These are phyloP conservation scores for Chloroclystis v-ata DNA, from an alignment of 2,888 invertebrate species.

Conservation along the genomic window DNA sequence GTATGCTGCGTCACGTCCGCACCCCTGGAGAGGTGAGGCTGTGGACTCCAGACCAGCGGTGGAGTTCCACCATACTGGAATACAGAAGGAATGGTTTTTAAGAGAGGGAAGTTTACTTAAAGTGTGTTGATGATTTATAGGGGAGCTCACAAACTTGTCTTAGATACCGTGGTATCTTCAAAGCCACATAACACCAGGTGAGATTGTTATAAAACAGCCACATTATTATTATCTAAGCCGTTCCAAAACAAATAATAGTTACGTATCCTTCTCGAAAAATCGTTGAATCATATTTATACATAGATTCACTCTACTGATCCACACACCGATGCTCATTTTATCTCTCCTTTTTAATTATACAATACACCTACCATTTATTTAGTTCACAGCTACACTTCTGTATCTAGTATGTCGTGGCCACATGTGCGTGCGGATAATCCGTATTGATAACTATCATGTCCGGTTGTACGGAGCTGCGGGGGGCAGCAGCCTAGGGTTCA, in stretches of 20 bases:
- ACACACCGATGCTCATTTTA: too few species aligned
- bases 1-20: conserved; percentile 47
- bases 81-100: not conserved
- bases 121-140: too few species aligned
- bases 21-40: conserved; percentile 38
- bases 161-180: too few species aligned
- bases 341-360: not conserved
- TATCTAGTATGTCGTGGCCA: conserved; percentile 13
- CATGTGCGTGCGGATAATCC: conserved; percentile 53
- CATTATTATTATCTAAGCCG: too few species aligned
- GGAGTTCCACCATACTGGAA: conserved; percentile 1
- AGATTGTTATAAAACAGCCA: too few species aligned
- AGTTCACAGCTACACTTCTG: not conserved
- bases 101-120: too few species aligned
- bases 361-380: not conserved
- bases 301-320: too few species aligned
- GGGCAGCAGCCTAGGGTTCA: not conserved
- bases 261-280: too few species aligned
- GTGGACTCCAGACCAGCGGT: conserved; percentile 11
- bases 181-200: too few species aligned
- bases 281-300: too few species aligned
- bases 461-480: conserved; percentile 25
- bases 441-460: conserved; percentile 64
- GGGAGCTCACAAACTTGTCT: too few species aligned
- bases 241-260: too few species aligned